Conservation (phyloP, 2,797 vertebrate genomes). For the Darevskia nairensis region DNA sequence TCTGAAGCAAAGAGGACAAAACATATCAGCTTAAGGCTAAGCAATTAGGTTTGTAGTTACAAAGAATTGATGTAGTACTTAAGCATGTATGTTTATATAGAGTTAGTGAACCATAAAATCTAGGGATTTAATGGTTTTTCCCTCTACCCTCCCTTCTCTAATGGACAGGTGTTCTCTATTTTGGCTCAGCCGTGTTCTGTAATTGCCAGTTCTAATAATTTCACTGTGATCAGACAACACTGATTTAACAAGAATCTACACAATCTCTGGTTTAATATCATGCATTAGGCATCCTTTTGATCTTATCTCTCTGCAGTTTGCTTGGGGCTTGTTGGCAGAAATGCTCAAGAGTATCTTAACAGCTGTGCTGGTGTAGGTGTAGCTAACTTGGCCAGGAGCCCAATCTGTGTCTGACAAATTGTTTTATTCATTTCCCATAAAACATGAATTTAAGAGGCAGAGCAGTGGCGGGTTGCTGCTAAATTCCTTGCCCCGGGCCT, state of each 20-base stretch:
- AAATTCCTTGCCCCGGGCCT: slow-evolving; percentile 25
- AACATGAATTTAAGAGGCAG: slow-evolving; percentile 41
- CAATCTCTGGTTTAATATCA: slow-evolving; percentile 72
- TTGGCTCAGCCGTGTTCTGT: slow-evolving; percentile 45
- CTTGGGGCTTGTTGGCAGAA: slow-evolving; percentile 63
- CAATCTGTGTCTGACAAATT: slow-evolving; percentile 46
- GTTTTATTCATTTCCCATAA: slow-evolving; percentile 33
- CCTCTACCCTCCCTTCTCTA: slow-evolving; percentile 23
- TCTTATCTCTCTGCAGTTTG: slow-evolving; percentile 65
- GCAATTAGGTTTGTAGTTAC: slow-evolving; percentile 2
- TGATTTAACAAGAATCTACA: slow-evolving; percentile 57
- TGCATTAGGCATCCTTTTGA: slow-evolving; percentile 71
- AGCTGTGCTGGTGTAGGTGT: slow-evolving; percentile 64
- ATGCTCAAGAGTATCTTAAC: slow-evolving; percentile 37
- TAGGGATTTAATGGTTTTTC: slow-evolving; percentile 31
- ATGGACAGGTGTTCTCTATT: slow-evolving; percentile 37
- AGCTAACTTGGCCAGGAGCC: slow-evolving; percentile 54
- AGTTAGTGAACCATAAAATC: slow-evolving; percentile 50
- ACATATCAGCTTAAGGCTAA: background rate
- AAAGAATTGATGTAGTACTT: slow-evolving; percentile 17
- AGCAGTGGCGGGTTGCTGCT: slow-evolving; percentile 18
- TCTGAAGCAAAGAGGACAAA: background rate
- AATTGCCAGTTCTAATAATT: slow-evolving; percentile 67
- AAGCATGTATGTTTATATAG: background rate
- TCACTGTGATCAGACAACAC: slow-evolving; percentile 55